Evolutionary conservation across 2,113 vertebrate genomes (phyloP).

Genomic region (Zapus hudsonius): DNA sequence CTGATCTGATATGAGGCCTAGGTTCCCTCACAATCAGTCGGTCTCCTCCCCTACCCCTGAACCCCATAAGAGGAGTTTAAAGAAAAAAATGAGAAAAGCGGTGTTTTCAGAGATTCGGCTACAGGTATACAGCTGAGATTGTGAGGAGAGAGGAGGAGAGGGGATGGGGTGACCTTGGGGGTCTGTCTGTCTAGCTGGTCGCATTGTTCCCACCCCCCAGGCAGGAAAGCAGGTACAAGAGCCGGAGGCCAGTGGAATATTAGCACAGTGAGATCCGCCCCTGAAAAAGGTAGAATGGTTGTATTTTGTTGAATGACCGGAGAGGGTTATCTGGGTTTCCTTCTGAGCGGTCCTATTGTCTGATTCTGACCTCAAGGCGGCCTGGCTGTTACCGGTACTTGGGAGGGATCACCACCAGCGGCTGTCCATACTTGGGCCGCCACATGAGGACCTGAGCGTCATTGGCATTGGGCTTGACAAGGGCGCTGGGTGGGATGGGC

Average conservation of each 20-base stretch:
- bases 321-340: conserved; percentile 77
- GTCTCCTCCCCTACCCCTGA: conserved; percentile 1
- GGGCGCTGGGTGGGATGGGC: conserved; percentile 93
- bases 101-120: conserved; percentile 60
- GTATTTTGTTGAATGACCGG: conserved; percentile 86
- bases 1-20: conserved; percentile 43
- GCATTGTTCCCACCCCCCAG: conserved; percentile 55
- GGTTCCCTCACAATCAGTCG: accelerated
- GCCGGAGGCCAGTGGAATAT: conserved; percentile 75
- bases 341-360: conserved; percentile 53
- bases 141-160: conserved; percentile 59
- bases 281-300: conserved; percentile 93
- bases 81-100: conserved; percentile 50
- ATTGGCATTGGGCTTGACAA: conserved; percentile 98
- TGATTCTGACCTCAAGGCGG: conserved; percentile 53
- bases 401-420: conserved; percentile 95
- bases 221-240: conserved; percentile 74
- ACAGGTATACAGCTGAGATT: conserved; percentile 69
- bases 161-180: conserved; percentile 44
- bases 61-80: not conserved
- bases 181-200: not conserved
- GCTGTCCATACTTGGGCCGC: conserved; percentile 93
- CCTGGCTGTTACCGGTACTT: conserved; percentile 88
- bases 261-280: conserved; percentile 95
- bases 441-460: conserved; percentile 99